Evolutionary conservation across 2,888 invertebrate species (phyloP).

Genomic region (Dynastes tityus): DNA sequence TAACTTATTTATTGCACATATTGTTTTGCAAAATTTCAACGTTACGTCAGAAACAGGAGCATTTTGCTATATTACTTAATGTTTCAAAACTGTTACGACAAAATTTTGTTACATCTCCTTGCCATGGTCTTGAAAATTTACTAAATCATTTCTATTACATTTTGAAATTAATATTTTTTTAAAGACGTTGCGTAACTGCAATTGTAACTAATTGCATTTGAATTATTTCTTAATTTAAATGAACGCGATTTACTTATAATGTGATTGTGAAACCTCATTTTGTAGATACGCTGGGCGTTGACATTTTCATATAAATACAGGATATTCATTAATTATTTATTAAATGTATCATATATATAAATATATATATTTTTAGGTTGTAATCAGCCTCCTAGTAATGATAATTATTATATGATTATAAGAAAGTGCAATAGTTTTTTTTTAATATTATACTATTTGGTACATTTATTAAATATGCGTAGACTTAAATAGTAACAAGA

Average conservation of each 20-base stretch:
- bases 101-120: conserved; percentile 6
- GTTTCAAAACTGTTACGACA: conserved; percentile 11
- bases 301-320: conserved; percentile 6
- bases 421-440: conserved; percentile 37
- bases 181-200: no score
- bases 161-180: conserved; percentile 5
- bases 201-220: background rate
- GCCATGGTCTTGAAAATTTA: background rate
- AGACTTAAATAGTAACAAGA: conserved; percentile 31
- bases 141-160: conserved; percentile 19
- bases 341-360: conserved; percentile 33
- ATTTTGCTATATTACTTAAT: conserved; percentile 9
- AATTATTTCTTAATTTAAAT: conserved; percentile 6
- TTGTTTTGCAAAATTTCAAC: conserved; percentile 27
- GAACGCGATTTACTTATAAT: no score
- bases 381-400: conserved; percentile 30
- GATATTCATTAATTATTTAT: conserved; percentile 23
- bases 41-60: conserved; percentile 14
- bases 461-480: conserved; percentile 42
- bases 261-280: background rate
- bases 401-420: conserved; percentile 41
- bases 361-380: background rate
- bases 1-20: conserved; percentile 11
- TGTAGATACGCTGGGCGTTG: conserved; percentile 1
- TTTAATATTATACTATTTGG: conserved; percentile 23